Base-by-base conservation (phyloP, 2,888 invertebrate genomes). In the Dryomyza anilis region DNA sequence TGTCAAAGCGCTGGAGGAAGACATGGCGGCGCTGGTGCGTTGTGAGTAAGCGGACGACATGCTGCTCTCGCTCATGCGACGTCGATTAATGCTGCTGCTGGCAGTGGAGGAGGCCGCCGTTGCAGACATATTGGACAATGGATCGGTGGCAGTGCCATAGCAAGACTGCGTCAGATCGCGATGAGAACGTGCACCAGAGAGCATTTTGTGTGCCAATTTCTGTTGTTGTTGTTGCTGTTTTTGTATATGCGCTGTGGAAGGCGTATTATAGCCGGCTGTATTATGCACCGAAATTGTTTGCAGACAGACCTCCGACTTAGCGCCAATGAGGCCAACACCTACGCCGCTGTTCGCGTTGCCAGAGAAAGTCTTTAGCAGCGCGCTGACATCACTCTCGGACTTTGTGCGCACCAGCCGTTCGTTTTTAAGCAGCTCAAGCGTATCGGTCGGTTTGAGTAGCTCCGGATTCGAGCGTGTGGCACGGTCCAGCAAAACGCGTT, bases 251-350 rank as follows among this genome's bases (percentile, higher is more conserved):
- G 12, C 67, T 66, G 7, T 58, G 50, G 70, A 69, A 19, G 58
- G 19, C 10, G 50, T 55, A 30, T 10, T 14, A 29, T 29, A 61
- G 4, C 61, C 61, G 21, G 27, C 27, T 4, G 61, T 61, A 64
- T 71, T 76, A 48, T 82, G 82, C 5, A 78, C 80, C 21, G 81
- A 81, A 46, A 83, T 83, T 14, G 81, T 77, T 63, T 83, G 77
- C n/a, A 83, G 63, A 21, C 81, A 82, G 65, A 83, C 77, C 60
- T 83, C 83, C 0, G 83, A 83, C 66, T 81, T 83, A 25, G 83
- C 83, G 74, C 76, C 78, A 48, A 77, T 73, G 43, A 81, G 67
- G 56, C 74, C 72, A 45, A 73, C 69, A 43, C 45, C 56, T 1
- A 50, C 27, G 8, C 36, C 45, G 67, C 67, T 68, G 59, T 60